Base-by-base conservation (phyloP, 2,113 vertebrate species). In the Perca flavescens region DNA sequence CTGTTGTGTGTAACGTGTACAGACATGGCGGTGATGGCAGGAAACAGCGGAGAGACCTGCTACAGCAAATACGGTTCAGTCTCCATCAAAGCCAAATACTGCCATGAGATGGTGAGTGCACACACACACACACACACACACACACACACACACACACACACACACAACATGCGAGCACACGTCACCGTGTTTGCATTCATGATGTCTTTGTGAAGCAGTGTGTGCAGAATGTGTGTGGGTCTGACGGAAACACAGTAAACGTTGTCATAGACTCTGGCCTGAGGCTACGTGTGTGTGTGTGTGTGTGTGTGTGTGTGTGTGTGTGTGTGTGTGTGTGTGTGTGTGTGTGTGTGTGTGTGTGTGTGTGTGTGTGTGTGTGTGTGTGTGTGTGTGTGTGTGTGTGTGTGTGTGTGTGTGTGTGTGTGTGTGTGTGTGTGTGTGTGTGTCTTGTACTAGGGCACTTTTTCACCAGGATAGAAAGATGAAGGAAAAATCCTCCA, bases 31-130 rank as follows among this genome's bases (percentile, higher is more conserved):
- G 98, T 98, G 79, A 93, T 98, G 96, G 97, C 97, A 0, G 98
- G 98, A 22, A 98, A 98, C 94, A 96, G 93, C 0, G 93, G 96
- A 0, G 97, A 99, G 91, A 99, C 97, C 0, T 99, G 97, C 81
- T 99, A 98, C 92, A 96, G 97, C 93, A 99, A 99, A 86, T 99
- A 99, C 0, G 96, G 97, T 0, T 95, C 97, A 1, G 85, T 97
- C 87, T 97, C 97, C 73, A 94, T 98, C 88, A 98, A 98, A 93
- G 94, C 96, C 89, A 97, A 92, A 40, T 97, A 96, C 93, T 99
- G 97, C 85, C 98, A 99, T 0, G 98, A 99, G 90, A 97, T 97
- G 97, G 97, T 99, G 82, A 96, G 3, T 16, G 9, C 53, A 17
- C 16, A 40, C 36, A 58, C 22, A 16, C 50, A 21, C 61, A 19